phyloP scores from a whole-genome alignment of 2,888 invertebrate genomes.

The Dryocosmus kuriphilus region DNA sequence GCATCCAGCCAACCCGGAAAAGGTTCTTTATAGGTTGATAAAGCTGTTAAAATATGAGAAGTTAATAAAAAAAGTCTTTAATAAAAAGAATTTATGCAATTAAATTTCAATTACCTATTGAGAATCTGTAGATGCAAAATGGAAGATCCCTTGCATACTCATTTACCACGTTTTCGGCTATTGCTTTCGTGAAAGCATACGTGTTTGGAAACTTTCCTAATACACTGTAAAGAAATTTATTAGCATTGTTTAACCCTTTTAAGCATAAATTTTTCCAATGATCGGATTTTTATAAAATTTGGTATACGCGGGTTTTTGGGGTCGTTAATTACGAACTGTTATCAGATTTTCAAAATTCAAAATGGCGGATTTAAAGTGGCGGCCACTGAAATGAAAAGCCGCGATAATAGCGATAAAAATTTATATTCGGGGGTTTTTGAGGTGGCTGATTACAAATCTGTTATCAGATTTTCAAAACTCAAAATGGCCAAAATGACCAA shows the following conservation, averaged over 20 bases:
- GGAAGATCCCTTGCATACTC: slow-evolving; percentile 82
- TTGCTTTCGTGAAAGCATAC: slow-evolving; percentile 91
- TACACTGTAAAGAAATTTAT: slow-evolving; percentile 39
- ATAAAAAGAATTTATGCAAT: slow-evolving; percentile 7
- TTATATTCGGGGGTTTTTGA: too few species aligned
- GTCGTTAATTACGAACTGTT: too few species aligned
- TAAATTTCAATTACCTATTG: slow-evolving; percentile 81
- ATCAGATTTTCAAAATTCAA: too few species aligned
- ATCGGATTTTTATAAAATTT: too few species aligned
- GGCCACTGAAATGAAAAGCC: too few species aligned
- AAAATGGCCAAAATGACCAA: too few species aligned
- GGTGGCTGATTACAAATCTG: too few species aligned
- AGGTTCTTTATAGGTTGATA: slow-evolving; percentile 81
- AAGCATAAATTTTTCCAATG: too few species aligned
- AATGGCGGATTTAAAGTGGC: too few species aligned
- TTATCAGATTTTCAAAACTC: too few species aligned
- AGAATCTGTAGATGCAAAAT: slow-evolving; percentile 88
- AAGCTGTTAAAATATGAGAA: slow-evolving; percentile 76
- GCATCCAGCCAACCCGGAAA: slow-evolving; percentile 87
- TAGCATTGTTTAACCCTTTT: slow-evolving; percentile 3
- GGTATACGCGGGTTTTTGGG: too few species aligned
- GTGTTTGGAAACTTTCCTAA: slow-evolving; percentile 88
- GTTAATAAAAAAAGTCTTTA: not conserved
- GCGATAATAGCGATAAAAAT: too few species aligned
- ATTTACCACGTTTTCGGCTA: slow-evolving; percentile 86